These are phyloP conservation scores for Lamprologus tigripictilis DNA, from an alignment of 2,113 vertebrate genomes.

Conservation along the genomic window DNA sequence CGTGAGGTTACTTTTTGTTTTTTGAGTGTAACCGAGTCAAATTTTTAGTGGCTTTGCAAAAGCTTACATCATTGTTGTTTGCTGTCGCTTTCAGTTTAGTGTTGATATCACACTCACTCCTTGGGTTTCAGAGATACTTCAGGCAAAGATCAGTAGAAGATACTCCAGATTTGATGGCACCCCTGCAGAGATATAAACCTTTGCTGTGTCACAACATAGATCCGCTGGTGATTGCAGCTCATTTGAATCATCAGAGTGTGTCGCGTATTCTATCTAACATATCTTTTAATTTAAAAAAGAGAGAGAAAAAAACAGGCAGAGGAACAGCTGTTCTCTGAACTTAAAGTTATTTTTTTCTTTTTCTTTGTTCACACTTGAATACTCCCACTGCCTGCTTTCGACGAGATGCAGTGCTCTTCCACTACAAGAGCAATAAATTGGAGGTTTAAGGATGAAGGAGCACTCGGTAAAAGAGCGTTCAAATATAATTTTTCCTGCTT, in stretches of 20 bases:
- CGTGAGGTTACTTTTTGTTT: background rate
- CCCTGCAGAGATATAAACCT: conserved; percentile 35
- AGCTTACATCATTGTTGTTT: background rate
- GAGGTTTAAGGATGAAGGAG: background rate
- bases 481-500: background rate
- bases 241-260: conserved; percentile 4
- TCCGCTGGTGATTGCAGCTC: conserved; percentile 1
- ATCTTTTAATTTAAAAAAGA: background rate
- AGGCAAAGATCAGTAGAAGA: background rate
- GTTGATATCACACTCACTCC: background rate
- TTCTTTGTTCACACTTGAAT: background rate
- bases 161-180: conserved; percentile 39
- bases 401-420: background rate
- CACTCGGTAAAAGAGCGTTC: background rate
- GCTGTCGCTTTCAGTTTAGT: background rate
- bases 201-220: conserved; percentile 33
- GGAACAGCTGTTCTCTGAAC: background rate
- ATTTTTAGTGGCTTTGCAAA: background rate
- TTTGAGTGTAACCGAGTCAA: background rate
- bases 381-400: background rate
- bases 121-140: background rate
- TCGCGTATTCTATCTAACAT: background rate
- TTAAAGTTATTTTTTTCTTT: background rate
- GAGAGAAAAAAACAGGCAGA: background rate
- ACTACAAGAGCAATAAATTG: background rate